Base-by-base conservation (phyloP, 2,113 vertebrate genomes). In the Poecilia latipinna region DNA sequence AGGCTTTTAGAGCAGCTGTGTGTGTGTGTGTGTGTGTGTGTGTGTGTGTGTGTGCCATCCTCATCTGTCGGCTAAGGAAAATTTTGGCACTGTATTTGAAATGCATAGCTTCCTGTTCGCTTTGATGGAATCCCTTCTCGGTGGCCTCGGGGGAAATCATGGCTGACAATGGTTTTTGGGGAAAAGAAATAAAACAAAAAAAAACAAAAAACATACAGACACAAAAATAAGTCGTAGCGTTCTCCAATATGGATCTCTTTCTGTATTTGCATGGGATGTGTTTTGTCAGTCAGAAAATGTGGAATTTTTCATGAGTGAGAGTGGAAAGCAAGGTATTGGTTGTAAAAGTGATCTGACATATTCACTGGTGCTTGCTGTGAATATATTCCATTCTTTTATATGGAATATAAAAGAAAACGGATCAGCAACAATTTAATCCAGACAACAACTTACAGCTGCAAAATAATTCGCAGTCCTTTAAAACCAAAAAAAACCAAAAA, bases 51-150 rank as follows among this genome's bases (percentile, higher is more conserved):
- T 70, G 63, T 48, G 48, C 78, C 79, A 70, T 78, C 68, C 77
- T 81, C 76, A 72, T 83, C 77, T 84, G 78, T 87, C 78, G 77
- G 72, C 68, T 60, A 60, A 61, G 79, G 79, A 90, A 80, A 78
- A 85, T 85, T 80, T 89, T 88, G 84, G 79, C 78, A 85, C 82
- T 85, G 87, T 89, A 91, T 94, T 94, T 92, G 89, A 94, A 93
- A 94, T 94, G 92, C 92, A 93, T 91, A 92, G 92, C 83, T 93
- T 93, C 86, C 90, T 90, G 89, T 84, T 92, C 72, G 72, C 65
- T 90, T 90, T 90, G 91, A 93, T 93, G 88, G 86, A 90, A 91
- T 87, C 90, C 86, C 84, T 88, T 82, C 83, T 80, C 80, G 78
- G 76, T 54, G 64, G 86, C 89, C 88, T 82, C 86, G 0, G 73